A percentile compares a stretch with the other conserved stretches of the same genome.
These are phyloP conservation scores for Podotricha telesiphe DNA, from an alignment of 2,888 invertebrate genomes.

Conservation along the genomic window DNA sequence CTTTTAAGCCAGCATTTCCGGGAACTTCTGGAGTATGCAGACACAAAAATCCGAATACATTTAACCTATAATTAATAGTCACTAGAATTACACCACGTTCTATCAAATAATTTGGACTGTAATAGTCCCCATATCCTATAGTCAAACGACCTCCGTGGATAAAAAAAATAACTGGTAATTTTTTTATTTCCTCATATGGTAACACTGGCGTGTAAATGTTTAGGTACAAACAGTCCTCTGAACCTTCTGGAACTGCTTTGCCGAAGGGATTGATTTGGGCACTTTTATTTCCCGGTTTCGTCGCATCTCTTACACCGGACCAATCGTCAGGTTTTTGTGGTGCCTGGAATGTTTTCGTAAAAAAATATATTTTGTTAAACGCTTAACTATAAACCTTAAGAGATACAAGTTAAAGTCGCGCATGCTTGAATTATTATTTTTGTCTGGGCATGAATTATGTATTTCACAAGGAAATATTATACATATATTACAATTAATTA, in stretches of 20 bases:
- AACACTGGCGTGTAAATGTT: slow-evolving; percentile 86
- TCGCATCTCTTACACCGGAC: slow-evolving; percentile 66
- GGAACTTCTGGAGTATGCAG: slow-evolving; percentile 68
- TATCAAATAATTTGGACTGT: slow-evolving; percentile 68
- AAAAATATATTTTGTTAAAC: background rate
- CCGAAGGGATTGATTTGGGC: slow-evolving; percentile 74
- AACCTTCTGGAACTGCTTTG: slow-evolving; percentile 70
- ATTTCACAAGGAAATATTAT: too few relatives aligned
- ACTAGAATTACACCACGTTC: slow-evolving; percentile 68
- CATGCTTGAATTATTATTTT: background rate
- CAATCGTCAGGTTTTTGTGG: slow-evolving; percentile 63
- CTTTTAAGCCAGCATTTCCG: slow-evolving; percentile 72
- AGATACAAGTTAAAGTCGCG: background rate
- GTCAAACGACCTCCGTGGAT: slow-evolving; percentile 83
- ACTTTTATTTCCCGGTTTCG: slow-evolving; percentile 69
- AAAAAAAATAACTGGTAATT: slow-evolving; percentile 81
- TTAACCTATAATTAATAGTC: slow-evolving; percentile 69
- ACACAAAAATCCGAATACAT: slow-evolving; percentile 69
- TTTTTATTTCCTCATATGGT: slow-evolving; percentile 58
- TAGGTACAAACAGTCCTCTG: slow-evolving; percentile 87
- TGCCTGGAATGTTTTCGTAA: slow-evolving; percentile 54
- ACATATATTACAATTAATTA: too few relatives aligned
- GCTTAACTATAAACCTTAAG: background rate
- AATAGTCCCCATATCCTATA: slow-evolving; percentile 80
- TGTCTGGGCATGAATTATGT: too few relatives aligned